Conservation (phyloP, 1,140 invertebrate genomes). For the Heliconius hewitsoni region DNA sequence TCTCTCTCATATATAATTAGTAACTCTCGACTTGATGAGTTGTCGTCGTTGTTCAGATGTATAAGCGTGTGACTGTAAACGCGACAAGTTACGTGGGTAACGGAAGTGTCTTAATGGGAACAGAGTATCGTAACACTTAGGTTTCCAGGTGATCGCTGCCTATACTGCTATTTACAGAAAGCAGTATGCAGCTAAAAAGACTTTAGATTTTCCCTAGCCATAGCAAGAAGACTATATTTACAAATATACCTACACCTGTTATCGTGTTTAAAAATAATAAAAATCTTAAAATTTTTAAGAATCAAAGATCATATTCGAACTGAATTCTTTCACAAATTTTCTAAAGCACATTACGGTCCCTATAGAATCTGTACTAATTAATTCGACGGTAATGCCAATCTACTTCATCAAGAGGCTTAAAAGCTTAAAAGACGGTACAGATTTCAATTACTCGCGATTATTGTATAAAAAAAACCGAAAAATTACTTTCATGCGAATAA, state of each 20-base stretch:
- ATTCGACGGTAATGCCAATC: slow-evolving; percentile 20
- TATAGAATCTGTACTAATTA: slow-evolving; percentile 16
- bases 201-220: neutral
- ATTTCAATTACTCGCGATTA: slow-evolving; percentile 14
- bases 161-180: too few relatives aligned
- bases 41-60: too few relatives aligned
- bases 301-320: neutral
- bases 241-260: neutral
- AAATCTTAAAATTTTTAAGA: neutral
- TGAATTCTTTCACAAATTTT: slow-evolving; percentile 1
- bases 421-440: slow-evolving; percentile 7
- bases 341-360: neutral
- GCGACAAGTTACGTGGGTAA: too few relatives aligned
- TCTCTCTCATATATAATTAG: too few relatives aligned
- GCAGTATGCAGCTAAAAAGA: too few relatives aligned
- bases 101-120: too few relatives aligned
- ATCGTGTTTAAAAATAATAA: neutral
- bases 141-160: too few relatives aligned
- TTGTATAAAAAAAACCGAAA: slow-evolving; percentile 14
- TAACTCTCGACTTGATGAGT: too few relatives aligned
- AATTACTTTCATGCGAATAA: slow-evolving; percentile 16
- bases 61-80: too few relatives aligned
- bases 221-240: neutral
- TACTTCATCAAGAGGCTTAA: slow-evolving; percentile 19
- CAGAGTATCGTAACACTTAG: too few relatives aligned